phyloP scores from a whole-genome alignment of 2,797 vertebrate genomes.

The Discoglossus pictus region DNA sequence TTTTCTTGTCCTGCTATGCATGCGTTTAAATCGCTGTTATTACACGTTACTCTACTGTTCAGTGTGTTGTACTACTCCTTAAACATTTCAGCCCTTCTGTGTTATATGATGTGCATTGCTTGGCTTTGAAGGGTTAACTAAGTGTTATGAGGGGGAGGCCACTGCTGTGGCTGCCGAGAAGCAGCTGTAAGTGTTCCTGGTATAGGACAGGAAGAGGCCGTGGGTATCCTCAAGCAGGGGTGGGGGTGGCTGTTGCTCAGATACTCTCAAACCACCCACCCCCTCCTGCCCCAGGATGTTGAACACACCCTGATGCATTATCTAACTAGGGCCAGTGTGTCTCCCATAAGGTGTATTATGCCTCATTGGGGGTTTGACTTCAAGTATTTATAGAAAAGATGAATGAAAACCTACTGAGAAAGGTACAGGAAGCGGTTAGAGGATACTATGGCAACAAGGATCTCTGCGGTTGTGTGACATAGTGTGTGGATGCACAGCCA shows the following conservation, averaged over 20 bases:
- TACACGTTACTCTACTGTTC: no score
- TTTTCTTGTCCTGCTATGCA: no score
- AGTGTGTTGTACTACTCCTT: no score
- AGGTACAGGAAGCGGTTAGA: slow-evolving; percentile 1
- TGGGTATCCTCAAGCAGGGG: slow-evolving; percentile 21
- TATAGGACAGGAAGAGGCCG: slow-evolving; percentile 48
- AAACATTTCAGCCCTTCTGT: not conserved
- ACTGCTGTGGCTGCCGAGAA: slow-evolving; percentile 39
- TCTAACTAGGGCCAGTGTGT: no score
- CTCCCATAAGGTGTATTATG: no score
- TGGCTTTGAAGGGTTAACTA: slow-evolving; percentile 22
- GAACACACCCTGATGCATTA: no score
- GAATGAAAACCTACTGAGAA: slow-evolving; percentile 11
- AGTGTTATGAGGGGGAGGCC: slow-evolving; percentile 40
- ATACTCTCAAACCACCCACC: no score
- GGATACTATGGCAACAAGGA: slow-evolving; percentile 20
- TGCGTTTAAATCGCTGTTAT: no score
- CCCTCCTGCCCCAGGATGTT: no score
- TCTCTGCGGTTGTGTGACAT: not conserved
- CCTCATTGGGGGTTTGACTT: no score
- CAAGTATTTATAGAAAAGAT: slow-evolving; percentile 23
- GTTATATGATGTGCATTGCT: slow-evolving; percentile 6
- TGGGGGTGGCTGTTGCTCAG: not conserved
- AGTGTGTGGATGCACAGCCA: not conserved
- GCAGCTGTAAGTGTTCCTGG: slow-evolving; percentile 43